A percentile compares a stretch with the other conserved stretches of the same genome.
phyloP scores from a whole-genome alignment of 2,113 vertebrate species.

The Amphilophus citrinellus region DNA sequence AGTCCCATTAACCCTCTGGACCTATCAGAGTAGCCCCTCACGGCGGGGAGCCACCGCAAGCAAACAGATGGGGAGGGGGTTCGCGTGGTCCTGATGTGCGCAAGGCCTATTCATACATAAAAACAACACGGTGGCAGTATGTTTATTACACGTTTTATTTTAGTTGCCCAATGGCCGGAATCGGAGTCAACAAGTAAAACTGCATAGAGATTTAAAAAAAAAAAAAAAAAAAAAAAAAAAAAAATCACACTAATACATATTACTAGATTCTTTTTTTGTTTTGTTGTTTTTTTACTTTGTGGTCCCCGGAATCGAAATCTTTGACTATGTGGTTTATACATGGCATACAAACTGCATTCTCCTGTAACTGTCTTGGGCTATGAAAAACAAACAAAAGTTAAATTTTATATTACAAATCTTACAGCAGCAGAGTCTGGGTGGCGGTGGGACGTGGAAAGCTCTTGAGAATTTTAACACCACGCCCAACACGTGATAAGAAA shows the following conservation, averaged over 20 bases:
- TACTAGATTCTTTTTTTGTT: neutral
- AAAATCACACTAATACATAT: neutral
- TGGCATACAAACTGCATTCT: too few relatives aligned
- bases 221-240: neutral
- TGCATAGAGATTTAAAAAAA: fast-evolving
- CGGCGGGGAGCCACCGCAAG: slow-evolving; percentile 59
- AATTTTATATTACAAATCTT: slow-evolving; percentile 16
- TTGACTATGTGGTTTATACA: neutral
- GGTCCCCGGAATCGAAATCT: neutral
- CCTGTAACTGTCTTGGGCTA: neutral
- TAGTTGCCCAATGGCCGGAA: neutral
- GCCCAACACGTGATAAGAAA: slow-evolving; percentile 68
- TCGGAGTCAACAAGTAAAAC: neutral
- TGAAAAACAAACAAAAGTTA: neutral
- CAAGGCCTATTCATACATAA: slow-evolving; percentile 23
- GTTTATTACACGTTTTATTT: neutral
- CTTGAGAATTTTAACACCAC: slow-evolving; percentile 65
- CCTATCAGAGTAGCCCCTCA: slow-evolving; percentile 79
- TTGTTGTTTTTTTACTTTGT: neutral
- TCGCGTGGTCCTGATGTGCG: slow-evolving; percentile 14
- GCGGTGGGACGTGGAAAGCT: slow-evolving; percentile 22
- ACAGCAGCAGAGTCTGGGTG: slow-evolving; percentile 41
- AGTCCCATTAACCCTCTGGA: slow-evolving; percentile 70
- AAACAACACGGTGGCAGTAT: neutral
- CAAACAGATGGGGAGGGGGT: slow-evolving; percentile 54